Base-by-base conservation (phyloP, 2,888 invertebrate species). In the Drosophila eohydei region DNA sequence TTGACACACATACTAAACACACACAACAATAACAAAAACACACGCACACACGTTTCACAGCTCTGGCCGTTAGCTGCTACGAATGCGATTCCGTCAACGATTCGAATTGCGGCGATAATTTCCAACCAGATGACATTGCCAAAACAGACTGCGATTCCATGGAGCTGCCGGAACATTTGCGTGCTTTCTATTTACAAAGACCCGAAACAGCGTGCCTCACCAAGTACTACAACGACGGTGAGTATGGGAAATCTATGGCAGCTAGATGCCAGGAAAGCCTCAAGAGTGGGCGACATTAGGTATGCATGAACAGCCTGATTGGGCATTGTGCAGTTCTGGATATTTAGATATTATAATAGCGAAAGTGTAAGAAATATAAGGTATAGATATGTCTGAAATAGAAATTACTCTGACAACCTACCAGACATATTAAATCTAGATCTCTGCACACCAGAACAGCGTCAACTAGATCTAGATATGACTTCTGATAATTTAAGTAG, bases 21-120 rank as follows among this genome's bases (percentile, higher is more conserved):
- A 66, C 26, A 54, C 32, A 50, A 28, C 28, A n/a, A 14, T 14
- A 46, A 36, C 28, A 21, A 16, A 12, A 44, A 26, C 5, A 44
- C 21, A 36, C 61, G 41, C 34, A 58, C 46, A 68, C 44, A 56
- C 48, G 75, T 80, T 21, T 34, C 73, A 73, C 62, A 87, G 92
- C 84, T 38, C 64, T 74, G 43, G 86, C 89, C 54, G 88, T 92
- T 67, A 88, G 74, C 50, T 92, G 92, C 78, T 92, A 89, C 72
- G 90, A 91, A 69, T 92, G 92, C 70, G 92, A 92, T 75, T 92
- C 92, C 16, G 73, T 85, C 48, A 82, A 80, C 68, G 81, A 91
- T 76, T 75, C 78, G 28, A 81, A 84, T 67, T 92, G 92, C 74
- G 89, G 89, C 46, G 84, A 78, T 51, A 66, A 71, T 28, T 83